These are phyloP conservation scores for Tolmerus cingulatus DNA, from an alignment of 2,888 invertebrate species.

Conservation along the genomic window DNA sequence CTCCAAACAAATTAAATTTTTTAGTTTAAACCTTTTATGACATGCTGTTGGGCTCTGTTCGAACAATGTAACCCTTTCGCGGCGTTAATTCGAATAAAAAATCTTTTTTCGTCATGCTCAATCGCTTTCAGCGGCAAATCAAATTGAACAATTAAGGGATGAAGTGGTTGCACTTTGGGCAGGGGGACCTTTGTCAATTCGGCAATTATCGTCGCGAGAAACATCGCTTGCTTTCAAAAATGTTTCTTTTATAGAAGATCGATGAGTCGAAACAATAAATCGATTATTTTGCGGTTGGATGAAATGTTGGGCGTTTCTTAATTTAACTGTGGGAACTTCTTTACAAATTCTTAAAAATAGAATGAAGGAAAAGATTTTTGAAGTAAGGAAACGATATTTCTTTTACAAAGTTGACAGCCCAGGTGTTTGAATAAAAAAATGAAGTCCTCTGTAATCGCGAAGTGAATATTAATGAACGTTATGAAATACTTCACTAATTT, in stretches of 20 bases:
- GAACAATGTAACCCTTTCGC: slow-evolving; percentile 46
- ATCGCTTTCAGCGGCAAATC: slow-evolving; percentile 45
- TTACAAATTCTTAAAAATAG: not conserved
- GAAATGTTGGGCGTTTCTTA: not conserved
- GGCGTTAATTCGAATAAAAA: slow-evolving; percentile 47
- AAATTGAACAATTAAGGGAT: slow-evolving; percentile 49
- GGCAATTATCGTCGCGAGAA: not conserved
- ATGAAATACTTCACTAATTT: slow-evolving; percentile 3
- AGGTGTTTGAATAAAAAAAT: not conserved
- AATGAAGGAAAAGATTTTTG: not conserved
- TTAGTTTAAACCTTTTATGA: slow-evolving; percentile 26
- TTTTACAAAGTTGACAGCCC: not conserved
- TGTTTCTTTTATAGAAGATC: not conserved
- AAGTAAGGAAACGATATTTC: not conserved
- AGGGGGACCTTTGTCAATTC: not conserved
- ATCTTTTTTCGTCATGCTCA: slow-evolving; percentile 46
- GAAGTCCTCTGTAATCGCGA: not conserved
- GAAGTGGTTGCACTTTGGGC: slow-evolving; percentile 43
- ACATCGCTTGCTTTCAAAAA: not conserved
- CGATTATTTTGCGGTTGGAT: not conserved
- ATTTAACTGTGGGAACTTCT: not conserved
- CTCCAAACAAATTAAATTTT: slow-evolving; percentile 48
- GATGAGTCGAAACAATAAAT: not conserved
- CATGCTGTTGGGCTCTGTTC: slow-evolving; percentile 17
- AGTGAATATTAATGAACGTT: not conserved